Base-by-base conservation (phyloP, 2,888 invertebrate genomes). In the Chrysomela aeneicollis region DNA sequence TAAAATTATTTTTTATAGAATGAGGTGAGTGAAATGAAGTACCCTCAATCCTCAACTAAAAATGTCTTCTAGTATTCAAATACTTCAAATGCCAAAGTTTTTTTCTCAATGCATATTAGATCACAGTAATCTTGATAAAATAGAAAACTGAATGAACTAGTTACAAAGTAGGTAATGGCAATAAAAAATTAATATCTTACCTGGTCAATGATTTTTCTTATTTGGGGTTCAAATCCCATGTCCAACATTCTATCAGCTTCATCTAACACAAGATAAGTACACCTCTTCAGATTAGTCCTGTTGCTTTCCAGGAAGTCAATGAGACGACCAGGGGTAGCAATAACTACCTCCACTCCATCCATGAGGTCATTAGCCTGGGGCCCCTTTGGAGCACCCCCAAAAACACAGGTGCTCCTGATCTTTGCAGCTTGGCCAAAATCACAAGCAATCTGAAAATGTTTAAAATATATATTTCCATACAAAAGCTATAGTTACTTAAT, bases 181-280 rank as follows among this genome's bases (percentile, higher is more conserved):
- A 35, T n/a, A 35, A 35, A 6, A 10, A 10, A 35, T 97, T 78
- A 35, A 10, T 2, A 6, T 10, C 42, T 42, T 6, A 42, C 42
- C 42, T 42, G 42, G 42, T 96, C 95, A 71, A 98, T 92, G 70
- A 98, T 96, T 84, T 96, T 97, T 64, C 97, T 87, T 73, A 98
- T 98, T 83, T 98, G 98, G 0, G 98, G 97, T 85, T 98, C 97
- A 83, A 98, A 98, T 57, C 98, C 98, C 98, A 98, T 98, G 81
- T 98, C 98, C 76, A 98, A 86, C 98, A 98, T 98, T 78, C 98
- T 87, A 81, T 98, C 93, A 46, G 92, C 92, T 80, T 92, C 92
- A 79, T 92, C 92, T 54, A 92, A 79, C 18, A 67, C 63, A 22
- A 73, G 61, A 79, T 97, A 98, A 0, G 97, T 97, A 82, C 94